Conservation (phyloP, 1,140 invertebrate species). For the Maniola jurtina region DNA sequence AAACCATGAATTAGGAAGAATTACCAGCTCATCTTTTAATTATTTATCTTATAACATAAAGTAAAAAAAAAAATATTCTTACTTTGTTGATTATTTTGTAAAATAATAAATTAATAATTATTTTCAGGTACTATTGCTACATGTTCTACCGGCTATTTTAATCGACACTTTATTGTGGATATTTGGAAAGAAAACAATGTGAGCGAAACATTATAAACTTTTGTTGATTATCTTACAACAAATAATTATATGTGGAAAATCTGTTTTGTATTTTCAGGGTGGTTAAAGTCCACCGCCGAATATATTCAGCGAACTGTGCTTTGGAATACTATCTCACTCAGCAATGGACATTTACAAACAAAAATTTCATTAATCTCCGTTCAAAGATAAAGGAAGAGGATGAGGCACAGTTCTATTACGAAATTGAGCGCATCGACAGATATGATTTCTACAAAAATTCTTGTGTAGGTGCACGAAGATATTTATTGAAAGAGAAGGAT, state of each 20-base stretch:
- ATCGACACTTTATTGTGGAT: conserved; percentile 83
- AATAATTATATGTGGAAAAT: neutral
- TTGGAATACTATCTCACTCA: conserved; percentile 89
- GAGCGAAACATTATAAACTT: conserved; percentile 74
- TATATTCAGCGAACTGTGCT: conserved; percentile 87
- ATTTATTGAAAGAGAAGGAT: conserved; percentile 80
- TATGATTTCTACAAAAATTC: conserved; percentile 76
- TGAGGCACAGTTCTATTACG: conserved; percentile 82
- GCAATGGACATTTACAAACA: conserved; percentile 90
- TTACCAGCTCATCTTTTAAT: too few species aligned
- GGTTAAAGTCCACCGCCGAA: conserved; percentile 87
- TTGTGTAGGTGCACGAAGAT: conserved; percentile 77
- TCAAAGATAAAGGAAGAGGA: conserved; percentile 82
- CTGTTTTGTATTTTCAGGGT: conserved; percentile 78
- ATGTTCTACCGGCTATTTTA: conserved; percentile 84
- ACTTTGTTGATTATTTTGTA: too few species aligned
- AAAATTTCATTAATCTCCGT: conserved; percentile 85
- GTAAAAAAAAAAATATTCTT: too few species aligned
- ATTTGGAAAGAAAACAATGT: conserved; percentile 86
- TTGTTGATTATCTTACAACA: too few species aligned
- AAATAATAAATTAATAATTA: too few species aligned
- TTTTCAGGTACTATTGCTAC: conserved; percentile 80
- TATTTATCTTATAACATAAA: too few species aligned
- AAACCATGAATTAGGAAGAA: too few species aligned
- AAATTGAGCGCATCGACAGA: conserved; percentile 70